A percentile compares a stretch with the other conserved stretches of the same genome.
Evolutionary conservation across 1,140 invertebrate genomes (phyloP).

Genomic region (Anastrepha obliqua): DNA sequence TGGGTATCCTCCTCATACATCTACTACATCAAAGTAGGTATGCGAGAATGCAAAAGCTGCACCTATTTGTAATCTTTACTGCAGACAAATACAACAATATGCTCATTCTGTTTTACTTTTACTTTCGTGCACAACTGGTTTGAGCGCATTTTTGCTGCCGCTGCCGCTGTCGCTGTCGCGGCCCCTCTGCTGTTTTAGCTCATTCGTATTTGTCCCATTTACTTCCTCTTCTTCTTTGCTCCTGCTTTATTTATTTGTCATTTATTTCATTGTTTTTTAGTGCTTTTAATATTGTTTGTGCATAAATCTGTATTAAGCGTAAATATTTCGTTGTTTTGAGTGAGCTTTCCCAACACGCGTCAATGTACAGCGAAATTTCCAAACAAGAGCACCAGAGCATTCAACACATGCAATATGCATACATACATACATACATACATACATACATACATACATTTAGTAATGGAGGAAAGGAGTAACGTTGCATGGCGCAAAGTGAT

Average conservation of each 20-base stretch:
- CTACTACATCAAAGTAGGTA: no score
- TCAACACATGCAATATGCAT: no score
- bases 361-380: background rate
- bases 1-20: no score
- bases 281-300: background rate
- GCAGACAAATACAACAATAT: background rate
- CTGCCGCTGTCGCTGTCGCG: background rate
- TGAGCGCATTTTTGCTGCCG: background rate
- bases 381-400: no score
- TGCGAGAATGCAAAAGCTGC: no score
- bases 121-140: slow-evolving; percentile 49
- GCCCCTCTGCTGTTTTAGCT: background rate
- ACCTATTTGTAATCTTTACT: background rate
- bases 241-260: background rate
- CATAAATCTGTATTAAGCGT: background rate
- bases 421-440: no score
- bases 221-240: background rate
- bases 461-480: background rate
- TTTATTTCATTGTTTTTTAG: slow-evolving; percentile 3
- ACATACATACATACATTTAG: background rate
- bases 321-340: background rate
- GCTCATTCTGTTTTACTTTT: slow-evolving; percentile 37
- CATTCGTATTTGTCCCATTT: background rate
- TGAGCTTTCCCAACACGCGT: background rate
- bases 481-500: slow-evolving; percentile 38